Evolutionary conservation across 2,888 invertebrate genomes (phyloP), one percentile per base, ranked within the genome.

Genomic region (Bombyx huttoni): DNA sequence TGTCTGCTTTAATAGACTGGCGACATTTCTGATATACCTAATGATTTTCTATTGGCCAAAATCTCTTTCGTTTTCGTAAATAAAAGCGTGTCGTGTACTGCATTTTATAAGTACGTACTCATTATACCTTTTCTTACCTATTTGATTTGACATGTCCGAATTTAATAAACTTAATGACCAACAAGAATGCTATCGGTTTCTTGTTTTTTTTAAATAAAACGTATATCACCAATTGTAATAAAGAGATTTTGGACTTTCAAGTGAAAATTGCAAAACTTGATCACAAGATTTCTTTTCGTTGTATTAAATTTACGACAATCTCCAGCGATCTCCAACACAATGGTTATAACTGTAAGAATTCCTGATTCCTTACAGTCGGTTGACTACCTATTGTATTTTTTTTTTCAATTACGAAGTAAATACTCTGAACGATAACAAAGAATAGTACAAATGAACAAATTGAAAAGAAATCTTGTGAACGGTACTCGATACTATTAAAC

Each of bases 1-100:
- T 68, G 64, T 63, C 58, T 59, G 72, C 72, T 74, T 75, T 33
- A 54, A 63, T 54, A 60, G 59, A 58, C 73, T 75, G 74, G 75
- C 72, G 73, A 73, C 69, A 74, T 71, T 57, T 61, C 57, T 56
- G 55, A 56, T 57, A 61, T 65, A 66, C 63, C n/a, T n/a, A n/a
- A n/a, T 57, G 60, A 60, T 53, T 53, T 50, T 49, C 54, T 54
- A 56, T 58, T 54, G 33, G 60, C 61, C 57, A 49, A 51, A 57
- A 56, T 52, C 48, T 47, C 47, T 51, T 51, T 47, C 47, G 45
- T 45, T 33, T 13, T 14, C 34, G 50, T 14, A 13, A 47, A 35
- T 12, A 13, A 40, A 12, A 3, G 7, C 12, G 40, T 12, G 7
- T 40, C 1, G 7, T 1, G 24, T 24, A 5, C 1, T 1, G 6